phyloP scores from a whole-genome alignment of 2,797 vertebrate genomes.

The Lophotriccus pileatus region DNA sequence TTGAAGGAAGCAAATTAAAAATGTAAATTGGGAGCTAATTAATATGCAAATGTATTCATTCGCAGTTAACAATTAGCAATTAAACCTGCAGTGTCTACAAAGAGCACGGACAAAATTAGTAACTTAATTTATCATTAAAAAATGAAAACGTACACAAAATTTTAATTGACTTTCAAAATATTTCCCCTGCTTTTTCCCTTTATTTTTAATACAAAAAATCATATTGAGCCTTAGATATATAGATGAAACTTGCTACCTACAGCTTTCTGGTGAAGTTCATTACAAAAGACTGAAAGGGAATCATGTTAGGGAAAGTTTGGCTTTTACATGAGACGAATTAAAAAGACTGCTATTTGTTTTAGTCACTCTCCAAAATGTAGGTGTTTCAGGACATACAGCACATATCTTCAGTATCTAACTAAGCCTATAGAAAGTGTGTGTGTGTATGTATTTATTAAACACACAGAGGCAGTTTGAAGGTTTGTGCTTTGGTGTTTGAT shows the following conservation, averaged over 20 bases:
- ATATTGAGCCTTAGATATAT: constrained; percentile 65
- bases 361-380: constrained; percentile 46
- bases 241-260: constrained; percentile 67
- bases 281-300: constrained; percentile 60
- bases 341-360: constrained; percentile 59
- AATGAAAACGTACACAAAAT: constrained; percentile 97
- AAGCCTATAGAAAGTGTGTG: not conserved
- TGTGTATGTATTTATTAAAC: constrained; percentile 20
- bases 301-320: constrained; percentile 74
- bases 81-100: constrained; percentile 99
- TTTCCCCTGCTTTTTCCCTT: constrained; percentile 81
- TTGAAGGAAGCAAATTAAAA: constrained; percentile 99
- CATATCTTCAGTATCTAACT: not conserved
- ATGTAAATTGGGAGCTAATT: constrained; percentile 99
- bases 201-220: constrained; percentile 76
- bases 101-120: constrained; percentile 98
- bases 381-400: constrained; percentile 31
- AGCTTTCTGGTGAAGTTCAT: constrained; percentile 72
- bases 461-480: constrained; percentile 36
- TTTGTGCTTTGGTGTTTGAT: constrained; percentile 68
- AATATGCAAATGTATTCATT: constrained; percentile 99
- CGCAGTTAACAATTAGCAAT: constrained; percentile 99
- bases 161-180: constrained; percentile 93
- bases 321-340: constrained; percentile 68
- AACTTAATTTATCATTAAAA: constrained; percentile 99